phyloP scores from a whole-genome alignment of 1,140 invertebrate genomes.

The Lordiphosa stackelbergi region DNA sequence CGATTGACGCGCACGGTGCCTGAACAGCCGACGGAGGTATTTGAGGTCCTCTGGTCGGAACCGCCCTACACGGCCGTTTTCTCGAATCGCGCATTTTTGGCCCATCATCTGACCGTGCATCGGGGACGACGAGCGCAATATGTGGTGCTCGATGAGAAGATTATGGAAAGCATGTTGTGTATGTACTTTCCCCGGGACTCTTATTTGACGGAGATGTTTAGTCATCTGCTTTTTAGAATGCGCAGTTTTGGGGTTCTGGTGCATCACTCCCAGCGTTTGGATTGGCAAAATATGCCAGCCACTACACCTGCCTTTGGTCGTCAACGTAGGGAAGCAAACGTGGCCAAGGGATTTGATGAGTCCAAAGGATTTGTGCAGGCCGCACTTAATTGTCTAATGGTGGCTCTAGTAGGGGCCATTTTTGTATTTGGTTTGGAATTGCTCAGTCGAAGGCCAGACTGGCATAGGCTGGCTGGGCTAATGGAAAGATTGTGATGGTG shows the following conservation, averaged over 20 bases:
- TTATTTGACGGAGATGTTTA: conserved; percentile 31
- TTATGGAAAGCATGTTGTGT: conserved; percentile 53
- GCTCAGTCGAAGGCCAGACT: conserved; percentile 8
- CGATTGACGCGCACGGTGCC: conserved; percentile 9
- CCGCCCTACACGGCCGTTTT: conserved; percentile 17
- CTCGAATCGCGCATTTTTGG: conserved; percentile 33
- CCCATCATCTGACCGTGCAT: conserved; percentile 22
- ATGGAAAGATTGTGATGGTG: too few species aligned
- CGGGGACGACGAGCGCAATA: not conserved
- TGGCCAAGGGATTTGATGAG: conserved; percentile 10
- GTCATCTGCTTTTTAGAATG: conserved; percentile 26
- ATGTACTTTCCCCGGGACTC: conserved; percentile 45
- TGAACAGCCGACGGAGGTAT: conserved; percentile 46
- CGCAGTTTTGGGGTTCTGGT: conserved; percentile 47
- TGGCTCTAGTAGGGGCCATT: conserved; percentile 7
- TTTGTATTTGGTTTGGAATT: conserved; percentile 32
- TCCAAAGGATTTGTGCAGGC: conserved; percentile 46
- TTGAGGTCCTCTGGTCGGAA: conserved; percentile 29
- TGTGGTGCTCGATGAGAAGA: conserved; percentile 29
- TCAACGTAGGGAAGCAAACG: not conserved
- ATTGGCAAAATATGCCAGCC: conserved; percentile 8
- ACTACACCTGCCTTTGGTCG: not conserved
- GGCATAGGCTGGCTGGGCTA: conserved; percentile 6
- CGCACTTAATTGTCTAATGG: conserved; percentile 33
- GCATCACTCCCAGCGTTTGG: conserved; percentile 12